phyloP scores from a whole-genome alignment of 2,797 vertebrate genomes.

The Stomatorhinus walkeri region DNA sequence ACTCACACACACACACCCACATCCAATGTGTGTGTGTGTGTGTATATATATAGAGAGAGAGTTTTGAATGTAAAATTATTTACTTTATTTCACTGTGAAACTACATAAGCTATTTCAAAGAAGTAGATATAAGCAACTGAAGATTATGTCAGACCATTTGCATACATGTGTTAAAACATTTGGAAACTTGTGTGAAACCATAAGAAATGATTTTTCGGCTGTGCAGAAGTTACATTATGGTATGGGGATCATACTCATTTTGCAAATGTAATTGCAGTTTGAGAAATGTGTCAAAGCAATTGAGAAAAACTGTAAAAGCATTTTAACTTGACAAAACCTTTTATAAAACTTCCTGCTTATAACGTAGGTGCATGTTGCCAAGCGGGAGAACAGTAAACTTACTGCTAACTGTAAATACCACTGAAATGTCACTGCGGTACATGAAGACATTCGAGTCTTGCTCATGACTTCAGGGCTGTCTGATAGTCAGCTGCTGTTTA shows the following conservation, averaged over 20 bases:
- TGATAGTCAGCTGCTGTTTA: not conserved
- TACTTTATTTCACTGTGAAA: not conserved
- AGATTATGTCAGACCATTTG: not conserved
- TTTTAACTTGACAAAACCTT: not conserved
- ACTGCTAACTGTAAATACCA: not conserved
- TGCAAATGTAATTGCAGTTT: not conserved
- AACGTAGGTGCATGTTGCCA: not conserved
- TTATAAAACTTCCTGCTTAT: not conserved
- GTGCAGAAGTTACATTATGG: not conserved
- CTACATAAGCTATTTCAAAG: not conserved
- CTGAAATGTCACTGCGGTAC: not conserved
- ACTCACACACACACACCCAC: too few species aligned
- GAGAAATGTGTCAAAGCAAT: not conserved
- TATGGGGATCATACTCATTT: not conserved
- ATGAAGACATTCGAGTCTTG: not conserved
- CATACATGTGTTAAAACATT: not conserved
- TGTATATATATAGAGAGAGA: not conserved
- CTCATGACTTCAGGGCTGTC: not conserved
- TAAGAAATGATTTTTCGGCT: not conserved
- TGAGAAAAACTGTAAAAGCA: not conserved
- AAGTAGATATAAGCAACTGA: not conserved
- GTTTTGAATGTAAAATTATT: not conserved
- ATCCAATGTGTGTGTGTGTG: too few species aligned
- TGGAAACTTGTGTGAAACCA: not conserved
- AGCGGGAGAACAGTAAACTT: not conserved